Conservation (phyloP, 2,113 vertebrate genomes). For the Podilymbus podiceps region DNA sequence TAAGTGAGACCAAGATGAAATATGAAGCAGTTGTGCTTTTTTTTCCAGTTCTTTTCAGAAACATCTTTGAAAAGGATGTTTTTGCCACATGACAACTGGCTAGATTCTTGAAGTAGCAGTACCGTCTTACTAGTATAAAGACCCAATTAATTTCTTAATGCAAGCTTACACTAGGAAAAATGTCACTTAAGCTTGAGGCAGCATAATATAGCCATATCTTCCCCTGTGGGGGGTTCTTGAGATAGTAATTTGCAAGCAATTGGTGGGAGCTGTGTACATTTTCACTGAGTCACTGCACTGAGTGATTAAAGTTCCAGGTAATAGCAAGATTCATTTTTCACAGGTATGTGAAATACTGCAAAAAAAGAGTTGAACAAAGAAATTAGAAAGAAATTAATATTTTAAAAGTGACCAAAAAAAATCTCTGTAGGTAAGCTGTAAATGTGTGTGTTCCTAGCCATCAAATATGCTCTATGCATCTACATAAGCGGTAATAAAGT, state of each 20-base stretch:
- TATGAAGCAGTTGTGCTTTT: rapidly evolving
- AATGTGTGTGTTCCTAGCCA: background rate
- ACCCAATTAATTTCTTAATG: background rate
- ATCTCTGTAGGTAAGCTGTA: background rate
- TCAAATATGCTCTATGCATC: background rate
- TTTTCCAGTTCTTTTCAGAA: background rate
- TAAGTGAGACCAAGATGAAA: background rate
- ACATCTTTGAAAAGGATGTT: background rate
- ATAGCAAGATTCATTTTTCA: background rate
- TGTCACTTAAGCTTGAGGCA: background rate
- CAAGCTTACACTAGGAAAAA: background rate
- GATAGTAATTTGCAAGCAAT: background rate
- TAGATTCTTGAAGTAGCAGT: background rate
- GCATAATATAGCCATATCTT: background rate
- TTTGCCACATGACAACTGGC: background rate
- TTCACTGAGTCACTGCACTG: background rate
- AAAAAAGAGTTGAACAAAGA: background rate
- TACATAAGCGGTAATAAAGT: background rate
- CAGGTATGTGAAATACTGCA: background rate
- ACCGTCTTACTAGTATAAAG: background rate
- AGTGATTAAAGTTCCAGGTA: background rate
- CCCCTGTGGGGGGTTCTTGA: background rate
- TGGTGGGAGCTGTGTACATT: background rate
- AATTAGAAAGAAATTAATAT: background rate
- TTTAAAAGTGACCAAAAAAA: background rate